Conservation (phyloP, 2,113 vertebrate species). For the Catagonus wagneri region DNA sequence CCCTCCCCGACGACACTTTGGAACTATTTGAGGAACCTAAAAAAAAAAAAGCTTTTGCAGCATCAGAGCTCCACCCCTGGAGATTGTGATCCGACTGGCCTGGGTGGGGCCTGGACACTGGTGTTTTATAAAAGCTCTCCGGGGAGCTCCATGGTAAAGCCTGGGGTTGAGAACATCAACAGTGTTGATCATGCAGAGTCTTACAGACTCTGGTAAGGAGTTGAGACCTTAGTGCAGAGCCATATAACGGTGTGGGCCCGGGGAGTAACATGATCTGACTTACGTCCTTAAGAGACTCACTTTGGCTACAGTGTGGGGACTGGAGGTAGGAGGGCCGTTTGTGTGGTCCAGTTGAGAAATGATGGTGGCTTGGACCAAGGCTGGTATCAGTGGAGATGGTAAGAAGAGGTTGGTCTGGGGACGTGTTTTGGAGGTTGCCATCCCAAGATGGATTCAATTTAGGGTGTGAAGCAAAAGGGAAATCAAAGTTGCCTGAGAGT, state of each 20-base stretch:
- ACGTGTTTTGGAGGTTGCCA: background rate
- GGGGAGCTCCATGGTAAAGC: background rate
- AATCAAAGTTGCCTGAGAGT: background rate
- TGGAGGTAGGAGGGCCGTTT: background rate
- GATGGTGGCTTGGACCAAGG: background rate
- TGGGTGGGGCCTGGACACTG: background rate
- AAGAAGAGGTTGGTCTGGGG: background rate
- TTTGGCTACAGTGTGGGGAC: background rate
- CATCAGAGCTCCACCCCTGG: background rate
- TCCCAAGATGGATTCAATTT: background rate
- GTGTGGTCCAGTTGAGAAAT: background rate
- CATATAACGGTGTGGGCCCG: background rate
- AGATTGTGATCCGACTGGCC: constrained; percentile 41
- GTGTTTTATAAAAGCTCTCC: background rate
- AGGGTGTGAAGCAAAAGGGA: background rate
- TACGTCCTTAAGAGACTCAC: background rate
- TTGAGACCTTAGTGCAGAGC: background rate
- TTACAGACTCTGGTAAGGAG: constrained; percentile 24
- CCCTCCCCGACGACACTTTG: background rate
- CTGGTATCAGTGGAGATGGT: background rate
- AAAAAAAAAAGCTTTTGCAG: background rate
- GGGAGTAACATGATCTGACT: background rate
- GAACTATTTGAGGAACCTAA: background rate
- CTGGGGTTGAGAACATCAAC: background rate
- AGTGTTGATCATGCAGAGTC: background rate